phyloP scores from a whole-genome alignment of 2,888 invertebrate species.

The Choreutis nemorana region DNA sequence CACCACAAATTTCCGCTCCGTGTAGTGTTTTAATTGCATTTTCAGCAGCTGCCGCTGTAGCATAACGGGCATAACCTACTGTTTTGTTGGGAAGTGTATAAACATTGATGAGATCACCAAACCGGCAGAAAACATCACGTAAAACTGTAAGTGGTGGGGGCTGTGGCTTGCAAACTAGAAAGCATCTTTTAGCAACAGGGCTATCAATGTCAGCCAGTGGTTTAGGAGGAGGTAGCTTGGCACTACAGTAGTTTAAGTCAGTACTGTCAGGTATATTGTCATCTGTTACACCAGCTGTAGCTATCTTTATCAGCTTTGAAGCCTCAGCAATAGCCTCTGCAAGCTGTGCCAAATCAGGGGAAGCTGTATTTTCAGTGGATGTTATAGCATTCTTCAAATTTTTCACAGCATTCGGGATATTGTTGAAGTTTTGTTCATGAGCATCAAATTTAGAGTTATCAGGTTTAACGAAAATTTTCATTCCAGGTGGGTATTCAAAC shows the following conservation, averaged over 20 bases:
- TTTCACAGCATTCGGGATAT: conserved; percentile 27
- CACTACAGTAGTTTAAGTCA: conserved; percentile 67
- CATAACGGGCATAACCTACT: conserved; percentile 92
- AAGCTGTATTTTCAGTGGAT: conserved; percentile 20
- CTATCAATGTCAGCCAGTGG: conserved; percentile 74
- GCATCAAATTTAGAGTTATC: conserved; percentile 41
- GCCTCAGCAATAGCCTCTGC: conserved; percentile 82
- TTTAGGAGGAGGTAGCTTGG: conserved; percentile 76
- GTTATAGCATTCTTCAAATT: conserved; percentile 35
- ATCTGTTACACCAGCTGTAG: conserved; percentile 40
- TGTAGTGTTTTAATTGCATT: conserved; percentile 76
- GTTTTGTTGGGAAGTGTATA: conserved; percentile 89
- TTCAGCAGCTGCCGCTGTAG: conserved; percentile 76
- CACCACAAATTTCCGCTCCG: conserved; percentile 87
- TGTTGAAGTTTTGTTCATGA: conserved; percentile 22
- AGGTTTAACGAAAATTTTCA: conserved; percentile 78
- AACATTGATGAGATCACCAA: conserved; percentile 89
- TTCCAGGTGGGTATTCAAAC: conserved; percentile 91
- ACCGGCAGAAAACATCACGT: conserved; percentile 89
- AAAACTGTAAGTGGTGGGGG: conserved; percentile 81
- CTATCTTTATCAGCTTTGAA: conserved; percentile 75
- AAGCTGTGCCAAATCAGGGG: conserved; percentile 70
- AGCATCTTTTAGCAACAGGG: conserved; percentile 71
- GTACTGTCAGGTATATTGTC: conserved; percentile 22
- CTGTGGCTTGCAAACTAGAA: conserved; percentile 70